Conservation (phyloP, 1,140 invertebrate species). For the Camponotus vicinus region DNA sequence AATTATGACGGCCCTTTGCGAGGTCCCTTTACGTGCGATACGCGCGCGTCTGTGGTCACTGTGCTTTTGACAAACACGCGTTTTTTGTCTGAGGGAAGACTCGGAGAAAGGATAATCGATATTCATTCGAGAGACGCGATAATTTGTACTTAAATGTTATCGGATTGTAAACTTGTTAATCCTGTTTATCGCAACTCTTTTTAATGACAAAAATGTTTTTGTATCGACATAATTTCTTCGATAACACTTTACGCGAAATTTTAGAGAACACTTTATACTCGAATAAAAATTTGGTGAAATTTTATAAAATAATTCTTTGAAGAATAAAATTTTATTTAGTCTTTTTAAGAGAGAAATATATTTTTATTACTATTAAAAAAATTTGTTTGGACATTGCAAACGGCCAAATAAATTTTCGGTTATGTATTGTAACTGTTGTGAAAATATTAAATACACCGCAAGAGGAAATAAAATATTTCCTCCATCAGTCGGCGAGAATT, state of each 20-base stretch:
- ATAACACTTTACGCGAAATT: background rate
- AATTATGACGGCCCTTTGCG: slow-evolving; percentile 75
- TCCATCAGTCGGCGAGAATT: background rate
- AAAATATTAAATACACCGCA: background rate
- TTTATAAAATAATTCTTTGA: no score
- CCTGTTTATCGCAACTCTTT: background rate
- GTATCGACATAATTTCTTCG: background rate
- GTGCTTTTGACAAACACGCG: background rate
- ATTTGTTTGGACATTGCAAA: background rate
- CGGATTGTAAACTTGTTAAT: background rate
- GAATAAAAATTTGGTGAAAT: background rate
- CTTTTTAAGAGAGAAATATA: background rate
- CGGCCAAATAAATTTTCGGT: background rate
- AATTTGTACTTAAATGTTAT: background rate
- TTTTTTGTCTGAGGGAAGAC: background rate
- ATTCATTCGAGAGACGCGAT: background rate
- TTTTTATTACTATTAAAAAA: background rate
- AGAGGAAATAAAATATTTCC: background rate
- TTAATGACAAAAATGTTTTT: slow-evolving; percentile 2
- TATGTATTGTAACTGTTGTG: background rate
- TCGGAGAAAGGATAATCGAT: slow-evolving; percentile 10
- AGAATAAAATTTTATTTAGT: background rate
- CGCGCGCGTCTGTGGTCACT: slow-evolving; percentile 28
- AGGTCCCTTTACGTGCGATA: slow-evolving; percentile 55
- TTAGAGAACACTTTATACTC: no score